phyloP scores from a whole-genome alignment of 2,797 vertebrate genomes.

The Phrynocephalus guinanensis region DNA sequence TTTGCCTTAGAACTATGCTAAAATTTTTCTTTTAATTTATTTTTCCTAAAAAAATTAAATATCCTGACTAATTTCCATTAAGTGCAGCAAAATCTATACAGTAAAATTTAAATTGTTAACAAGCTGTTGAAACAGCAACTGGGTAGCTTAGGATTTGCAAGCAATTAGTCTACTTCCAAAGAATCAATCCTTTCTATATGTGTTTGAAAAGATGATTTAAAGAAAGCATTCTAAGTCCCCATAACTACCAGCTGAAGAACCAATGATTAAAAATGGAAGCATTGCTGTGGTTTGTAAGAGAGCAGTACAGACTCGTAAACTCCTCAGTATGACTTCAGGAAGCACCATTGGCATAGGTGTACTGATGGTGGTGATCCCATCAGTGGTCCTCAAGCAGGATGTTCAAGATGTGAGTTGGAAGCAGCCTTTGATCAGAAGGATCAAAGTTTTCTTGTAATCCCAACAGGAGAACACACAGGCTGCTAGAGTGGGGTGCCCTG shows the following conservation, averaged over 20 bases:
- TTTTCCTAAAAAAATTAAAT: conserved; percentile 39
- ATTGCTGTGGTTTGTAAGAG: background rate
- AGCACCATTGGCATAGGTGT: background rate
- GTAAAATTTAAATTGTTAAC: conserved; percentile 60
- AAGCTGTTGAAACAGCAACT: conserved; percentile 45
- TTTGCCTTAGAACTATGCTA: conserved; percentile 20
- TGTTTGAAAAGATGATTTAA: background rate
- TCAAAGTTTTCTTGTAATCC: background rate
- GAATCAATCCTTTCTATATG: background rate
- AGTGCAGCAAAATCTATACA: conserved; percentile 54
- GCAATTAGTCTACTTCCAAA: background rate
- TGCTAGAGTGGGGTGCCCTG: too few species aligned
- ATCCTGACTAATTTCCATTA: conserved; percentile 45
- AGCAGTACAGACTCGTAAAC: background rate
- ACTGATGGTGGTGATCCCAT: background rate
- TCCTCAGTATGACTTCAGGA: background rate
- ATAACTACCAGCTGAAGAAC: background rate
- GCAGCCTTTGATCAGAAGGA: background rate
- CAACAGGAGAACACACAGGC: background rate
- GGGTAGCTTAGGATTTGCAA: conserved; percentile 56
- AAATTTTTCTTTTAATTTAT: conserved; percentile 22
- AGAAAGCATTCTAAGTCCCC: background rate
- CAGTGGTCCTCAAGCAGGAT: too few species aligned
- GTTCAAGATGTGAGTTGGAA: background rate
- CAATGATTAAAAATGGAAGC: background rate